Base-by-base conservation (phyloP, 2,113 vertebrate genomes). In the Meriones unguiculatus region DNA sequence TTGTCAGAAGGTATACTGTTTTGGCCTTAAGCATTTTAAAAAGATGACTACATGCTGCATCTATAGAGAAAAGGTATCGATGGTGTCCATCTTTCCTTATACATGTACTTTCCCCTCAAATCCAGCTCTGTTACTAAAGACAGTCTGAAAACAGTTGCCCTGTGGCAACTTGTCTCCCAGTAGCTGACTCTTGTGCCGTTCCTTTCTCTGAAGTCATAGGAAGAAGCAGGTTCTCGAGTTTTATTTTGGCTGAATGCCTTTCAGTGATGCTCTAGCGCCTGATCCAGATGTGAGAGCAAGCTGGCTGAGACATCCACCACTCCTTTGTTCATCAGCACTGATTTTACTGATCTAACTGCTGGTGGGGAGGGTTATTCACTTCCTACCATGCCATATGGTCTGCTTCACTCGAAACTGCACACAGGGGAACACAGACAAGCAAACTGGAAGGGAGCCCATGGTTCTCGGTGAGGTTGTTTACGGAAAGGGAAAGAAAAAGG, bases 171-270 rank as follows among this genome's bases (percentile, higher is more conserved):
- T 24, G 5, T 7, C 72, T 93, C 75, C 92, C 59, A 38, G n/a
- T 7, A 73, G 67, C 67, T 85, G 87, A 54, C 41, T 75, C 38
- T 64, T 35, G 2, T 57, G 77, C 41, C 73, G 84, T 95, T 93
- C 86, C 87, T 87, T 84, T 87, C 91, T 87, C 5, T 75, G 91
- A 96, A 97, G 65, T 92, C 93, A 95, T 62, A 95, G 92, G 7
- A 70, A 0, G 0, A 87, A 50, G 80, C 78, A 87, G 62, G 85
- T 97, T 94, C 94, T 91, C 57, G 57, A 90, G 80, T 4, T 41
- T 78, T 64, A 78, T 75, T 87, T 93, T 95, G 91, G 87, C 70
- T 69, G 87, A 64, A 38, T 7, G n/a, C 32, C 94, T 93, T 96
- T 93, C 41, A 70, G 86, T 84, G 54, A 24, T 69, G 54, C 89